Evolutionary conservation across 1,140 invertebrate genomes (phyloP).

Genomic region (Apis mellifera): Amel_HAv3.1 CM009934.2:10804001-10804500

Average conservation of each 20-base stretch:
- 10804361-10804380: conserved; percentile 85
- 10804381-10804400: conserved; percentile 86
- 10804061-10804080: conserved; percentile 82
- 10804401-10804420: conserved; percentile 86
- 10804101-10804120: conserved; percentile 72
- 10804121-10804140: conserved; percentile 58
- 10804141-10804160: background rate
- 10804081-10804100: conserved; percentile 72
- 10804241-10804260: background rate
- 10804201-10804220: conserved; percentile 4
- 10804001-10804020: conserved; percentile 88
- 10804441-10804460: conserved; percentile 79
- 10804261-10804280: background rate
- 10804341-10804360: conserved; percentile 83
- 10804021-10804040: conserved; percentile 85
- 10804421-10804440: conserved; percentile 78
- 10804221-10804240: conserved; percentile 5
- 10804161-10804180: background rate
- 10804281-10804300: conserved; percentile 77
- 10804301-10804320: conserved; percentile 74
- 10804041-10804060: conserved; percentile 87
- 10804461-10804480: conserved; percentile 75
- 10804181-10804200: background rate
- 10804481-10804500: conserved; percentile 75
- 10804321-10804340: conserved; percentile 81